Conservation (phyloP, 2,888 invertebrate genomes). For the Acronicta psi region DNA sequence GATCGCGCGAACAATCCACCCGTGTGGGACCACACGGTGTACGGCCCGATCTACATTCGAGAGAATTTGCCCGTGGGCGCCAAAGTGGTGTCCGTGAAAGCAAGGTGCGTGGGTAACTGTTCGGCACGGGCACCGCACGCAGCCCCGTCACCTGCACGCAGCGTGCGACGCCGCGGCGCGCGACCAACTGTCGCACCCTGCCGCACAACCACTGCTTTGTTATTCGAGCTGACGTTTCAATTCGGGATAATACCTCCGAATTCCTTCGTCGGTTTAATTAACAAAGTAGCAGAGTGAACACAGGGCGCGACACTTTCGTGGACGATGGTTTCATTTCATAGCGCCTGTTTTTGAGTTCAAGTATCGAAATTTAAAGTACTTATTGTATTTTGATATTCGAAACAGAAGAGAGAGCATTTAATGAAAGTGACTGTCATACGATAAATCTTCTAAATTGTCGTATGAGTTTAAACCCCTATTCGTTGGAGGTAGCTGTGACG, state of each 20-base stretch:
- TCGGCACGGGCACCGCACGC: conserved; percentile 90
- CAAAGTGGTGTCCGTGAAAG: conserved; percentile 99
- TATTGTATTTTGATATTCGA: conserved; percentile 19
- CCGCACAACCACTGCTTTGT: conserved; percentile 12
- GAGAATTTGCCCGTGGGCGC: conserved; percentile 99
- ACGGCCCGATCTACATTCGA: conserved; percentile 99
- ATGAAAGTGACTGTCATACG: conserved; percentile 29
- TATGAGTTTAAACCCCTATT: conserved; percentile 32
- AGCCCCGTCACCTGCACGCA: conserved; percentile 88
- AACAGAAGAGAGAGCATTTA: conserved; percentile 28
- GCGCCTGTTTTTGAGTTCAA: conserved; percentile 27
- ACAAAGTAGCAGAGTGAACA: conserved; percentile 12
- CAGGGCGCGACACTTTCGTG: conserved; percentile 14
- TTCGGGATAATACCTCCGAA: conserved; percentile 12
- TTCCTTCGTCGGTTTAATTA: conserved; percentile 12
- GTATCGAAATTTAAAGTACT: conserved; percentile 3
- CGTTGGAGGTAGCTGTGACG: conserved; percentile 10
- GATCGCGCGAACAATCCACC: conserved; percentile 99
- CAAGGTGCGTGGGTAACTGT: conserved; percentile 95
- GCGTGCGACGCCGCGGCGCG: conserved; percentile 71
- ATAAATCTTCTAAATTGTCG: conserved; percentile 22
- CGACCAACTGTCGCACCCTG: conserved; percentile 23
- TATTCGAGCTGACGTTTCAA: conserved; percentile 9
- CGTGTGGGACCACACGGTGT: conserved; percentile 98
- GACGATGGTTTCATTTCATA: conserved; percentile 11